phyloP scores from a whole-genome alignment of 1,140 invertebrate species.

The Plutomurus gul region DNA sequence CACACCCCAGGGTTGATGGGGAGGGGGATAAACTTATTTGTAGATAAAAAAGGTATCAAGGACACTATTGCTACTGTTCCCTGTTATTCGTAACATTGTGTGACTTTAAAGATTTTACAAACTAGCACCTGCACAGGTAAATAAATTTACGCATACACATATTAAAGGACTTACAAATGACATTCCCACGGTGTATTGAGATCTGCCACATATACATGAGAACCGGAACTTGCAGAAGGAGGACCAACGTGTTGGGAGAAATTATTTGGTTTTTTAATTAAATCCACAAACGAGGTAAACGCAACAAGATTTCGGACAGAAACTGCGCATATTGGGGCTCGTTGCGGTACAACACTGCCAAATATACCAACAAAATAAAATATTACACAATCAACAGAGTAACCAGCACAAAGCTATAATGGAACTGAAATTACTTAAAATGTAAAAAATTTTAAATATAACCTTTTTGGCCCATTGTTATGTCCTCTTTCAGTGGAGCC shows the following conservation, averaged over 20 bases:
- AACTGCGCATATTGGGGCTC: constrained; percentile 25
- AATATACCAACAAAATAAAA: neutral
- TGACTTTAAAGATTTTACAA: too few species aligned
- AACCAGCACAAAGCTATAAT: neutral
- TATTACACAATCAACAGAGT: neutral
- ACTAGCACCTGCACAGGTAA: too few species aligned
- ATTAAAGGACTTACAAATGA: constrained; percentile 67
- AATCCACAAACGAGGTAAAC: constrained; percentile 42
- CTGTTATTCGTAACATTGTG: too few species aligned
- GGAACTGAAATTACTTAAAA: neutral
- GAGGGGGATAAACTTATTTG: too few species aligned
- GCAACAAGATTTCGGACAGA: constrained; percentile 42
- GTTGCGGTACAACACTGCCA: neutral
- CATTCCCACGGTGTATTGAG: constrained; percentile 82
- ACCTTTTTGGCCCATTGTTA: neutral
- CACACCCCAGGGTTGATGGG: too few species aligned
- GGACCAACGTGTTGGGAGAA: neutral
- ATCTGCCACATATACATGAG: constrained; percentile 83
- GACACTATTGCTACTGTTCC: too few species aligned
- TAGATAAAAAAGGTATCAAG: too few species aligned
- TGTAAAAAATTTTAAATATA: too few species aligned
- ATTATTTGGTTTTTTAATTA: constrained; percentile 1
- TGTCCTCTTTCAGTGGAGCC: neutral
- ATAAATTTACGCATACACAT: neutral
- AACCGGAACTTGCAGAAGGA: constrained; percentile 64